Percentiles rank a stretch among this genome's conserved stretches.
Evolutionary conservation across 2,113 vertebrate species (phyloP).

Genomic region (Trematomus loennbergii): DNA sequence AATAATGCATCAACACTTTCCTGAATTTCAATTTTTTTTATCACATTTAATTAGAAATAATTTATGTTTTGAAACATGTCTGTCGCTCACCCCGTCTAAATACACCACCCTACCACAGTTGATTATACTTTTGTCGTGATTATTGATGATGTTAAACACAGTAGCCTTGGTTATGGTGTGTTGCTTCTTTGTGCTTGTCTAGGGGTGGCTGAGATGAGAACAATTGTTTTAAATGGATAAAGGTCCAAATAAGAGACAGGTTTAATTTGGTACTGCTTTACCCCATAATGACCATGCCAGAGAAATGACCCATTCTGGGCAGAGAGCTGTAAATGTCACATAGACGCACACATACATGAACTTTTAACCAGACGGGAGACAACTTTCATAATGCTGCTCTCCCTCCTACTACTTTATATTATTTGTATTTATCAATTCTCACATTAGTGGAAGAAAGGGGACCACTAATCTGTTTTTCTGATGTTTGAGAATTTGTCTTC

Average conservation of each 20-base stretch:
- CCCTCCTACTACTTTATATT: background rate
- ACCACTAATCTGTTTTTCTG: slow-evolving; percentile 51
- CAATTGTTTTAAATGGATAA: slow-evolving; percentile 3
- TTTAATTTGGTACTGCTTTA: slow-evolving; percentile 23
- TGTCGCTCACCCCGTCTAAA: too few species aligned
- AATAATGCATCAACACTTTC: too few species aligned
- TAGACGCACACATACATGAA: background rate
- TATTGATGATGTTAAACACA: background rate
- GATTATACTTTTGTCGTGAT: background rate
- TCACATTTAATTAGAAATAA: too few species aligned
- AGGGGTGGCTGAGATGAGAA: background rate
- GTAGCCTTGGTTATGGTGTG: slow-evolving; percentile 1
- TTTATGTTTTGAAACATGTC: too few species aligned
- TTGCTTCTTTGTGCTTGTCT: background rate
- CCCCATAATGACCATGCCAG: slow-evolving; percentile 18
- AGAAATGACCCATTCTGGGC: slow-evolving; percentile 33
- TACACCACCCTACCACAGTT: too few species aligned
- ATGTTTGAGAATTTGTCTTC: slow-evolving; percentile 47
- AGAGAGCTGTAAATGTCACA: slow-evolving; percentile 5
- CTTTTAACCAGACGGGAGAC: background rate
- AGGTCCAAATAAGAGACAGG: background rate
- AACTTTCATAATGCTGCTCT: background rate
- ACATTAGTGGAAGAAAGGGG: background rate
- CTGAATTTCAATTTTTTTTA: too few species aligned
- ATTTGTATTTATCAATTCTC: slow-evolving; percentile 35